Evolutionary conservation across 2,113 vertebrate genomes (phyloP).

Genomic region (Clarias magur): DNA sequence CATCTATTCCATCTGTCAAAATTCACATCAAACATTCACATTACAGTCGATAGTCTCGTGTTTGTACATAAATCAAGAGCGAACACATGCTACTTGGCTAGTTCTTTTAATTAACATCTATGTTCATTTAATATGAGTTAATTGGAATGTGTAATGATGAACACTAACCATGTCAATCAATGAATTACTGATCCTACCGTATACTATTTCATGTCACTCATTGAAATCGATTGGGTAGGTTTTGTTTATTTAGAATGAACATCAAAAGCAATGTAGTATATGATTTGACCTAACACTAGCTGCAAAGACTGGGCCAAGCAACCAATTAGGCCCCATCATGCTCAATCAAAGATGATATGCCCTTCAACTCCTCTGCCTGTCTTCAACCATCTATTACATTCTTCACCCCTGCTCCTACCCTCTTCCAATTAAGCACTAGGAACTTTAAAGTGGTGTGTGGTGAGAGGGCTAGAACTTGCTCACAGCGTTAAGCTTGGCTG

Average conservation of each 20-base stretch:
- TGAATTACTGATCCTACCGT: background rate
- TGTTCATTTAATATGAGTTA: conserved; percentile 10
- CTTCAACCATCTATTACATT: conserved; percentile 22
- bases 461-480: background rate
- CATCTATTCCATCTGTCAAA: conserved; percentile 33
- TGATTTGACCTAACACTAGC: background rate
- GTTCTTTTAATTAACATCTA: conserved; percentile 1
- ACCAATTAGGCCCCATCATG: conserved; percentile 28
- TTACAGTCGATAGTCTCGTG: background rate
- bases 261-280: background rate
- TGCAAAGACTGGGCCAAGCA: conserved; percentile 20
- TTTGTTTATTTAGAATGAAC: conserved; percentile 20
- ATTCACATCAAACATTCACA: conserved; percentile 15
- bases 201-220: background rate
- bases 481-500: conserved; percentile 41
- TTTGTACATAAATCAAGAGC: conserved; percentile 23
- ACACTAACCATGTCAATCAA: background rate
- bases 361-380: conserved; percentile 24
- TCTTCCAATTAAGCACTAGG: conserved; percentile 31
- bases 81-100: conserved; percentile 1
- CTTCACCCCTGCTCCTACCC: conserved; percentile 5
- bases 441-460: background rate
- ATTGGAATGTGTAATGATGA: conserved; percentile 27
- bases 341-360: conserved; percentile 15
- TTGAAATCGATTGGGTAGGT: conserved; percentile 55